Evolutionary conservation across 2,888 invertebrate genomes (phyloP).

Genomic region (Eudasyphora cyanicolor): DNA sequence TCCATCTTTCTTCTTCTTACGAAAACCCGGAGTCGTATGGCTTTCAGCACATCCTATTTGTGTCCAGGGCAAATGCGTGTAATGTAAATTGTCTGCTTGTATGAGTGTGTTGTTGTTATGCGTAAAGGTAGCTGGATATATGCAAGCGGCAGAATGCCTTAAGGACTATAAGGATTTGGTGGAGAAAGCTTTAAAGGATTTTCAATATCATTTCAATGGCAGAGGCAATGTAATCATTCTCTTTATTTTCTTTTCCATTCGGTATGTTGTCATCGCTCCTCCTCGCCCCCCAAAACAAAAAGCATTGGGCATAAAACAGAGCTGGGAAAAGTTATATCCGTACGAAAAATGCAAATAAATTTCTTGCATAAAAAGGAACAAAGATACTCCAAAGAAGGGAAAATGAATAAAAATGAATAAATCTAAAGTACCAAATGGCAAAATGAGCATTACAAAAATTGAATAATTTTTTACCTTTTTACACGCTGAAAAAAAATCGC

Average conservation of each 20-base stretch:
- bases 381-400: neutral
- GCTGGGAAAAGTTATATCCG: neutral
- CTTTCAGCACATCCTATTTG: neutral
- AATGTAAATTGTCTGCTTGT: neutral
- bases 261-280: neutral
- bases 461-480: constrained; percentile 1
- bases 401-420: neutral
- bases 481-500: neutral
- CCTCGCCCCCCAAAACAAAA: too few relatives aligned
- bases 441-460: constrained; percentile 16
- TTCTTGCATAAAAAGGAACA: neutral
- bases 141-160: neutral
- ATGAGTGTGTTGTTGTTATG: neutral
- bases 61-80: neutral
- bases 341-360: constrained; percentile 18
- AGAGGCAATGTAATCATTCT: constrained; percentile 5
- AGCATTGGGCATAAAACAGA: neutral
- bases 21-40: too few relatives aligned
- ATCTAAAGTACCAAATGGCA: neutral
- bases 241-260: neutral
- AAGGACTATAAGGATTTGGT: neutral
- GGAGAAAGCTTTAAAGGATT: constrained; percentile 18
- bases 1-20: constrained; percentile 2
- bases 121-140: neutral
- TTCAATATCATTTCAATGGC: constrained; percentile 19